Conservation (phyloP, 2,113 vertebrate genomes). For the Pluvialis apricaria region DNA sequence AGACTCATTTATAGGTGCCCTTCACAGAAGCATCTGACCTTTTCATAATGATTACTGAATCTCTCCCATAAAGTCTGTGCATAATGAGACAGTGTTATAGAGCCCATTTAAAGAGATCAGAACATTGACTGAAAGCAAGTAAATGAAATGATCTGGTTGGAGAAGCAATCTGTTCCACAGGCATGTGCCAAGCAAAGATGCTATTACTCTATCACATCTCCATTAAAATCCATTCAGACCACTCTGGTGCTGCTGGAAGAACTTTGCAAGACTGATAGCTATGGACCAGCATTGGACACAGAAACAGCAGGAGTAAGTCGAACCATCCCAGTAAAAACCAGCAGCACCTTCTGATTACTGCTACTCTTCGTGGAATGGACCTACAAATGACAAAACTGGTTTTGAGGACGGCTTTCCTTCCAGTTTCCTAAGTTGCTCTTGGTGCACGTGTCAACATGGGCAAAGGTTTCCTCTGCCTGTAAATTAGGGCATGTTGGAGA, state of each 20-base stretch:
- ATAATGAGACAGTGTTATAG: slow-evolving; percentile 48
- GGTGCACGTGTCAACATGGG: not conserved
- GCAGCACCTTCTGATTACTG: not conserved
- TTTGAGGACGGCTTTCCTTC: not conserved
- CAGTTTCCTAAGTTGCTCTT: not conserved
- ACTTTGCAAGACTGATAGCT: not conserved
- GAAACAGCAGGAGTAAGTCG: not conserved
- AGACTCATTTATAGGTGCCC: slow-evolving; percentile 54
- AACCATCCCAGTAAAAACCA: not conserved
- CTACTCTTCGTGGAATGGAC: not conserved
- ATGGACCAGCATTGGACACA: fast-evolving
- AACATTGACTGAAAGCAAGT: slow-evolving; percentile 29
- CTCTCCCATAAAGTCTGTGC: slow-evolving; percentile 40
- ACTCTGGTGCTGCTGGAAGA: not conserved
- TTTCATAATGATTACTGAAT: slow-evolving; percentile 59
- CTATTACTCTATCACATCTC: not conserved
- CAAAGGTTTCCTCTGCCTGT: not conserved
- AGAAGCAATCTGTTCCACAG: slow-evolving; percentile 26
- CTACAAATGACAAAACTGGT: not conserved
- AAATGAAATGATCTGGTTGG: not conserved
- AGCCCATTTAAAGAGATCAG: slow-evolving; percentile 35
- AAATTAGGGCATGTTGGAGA: not conserved
- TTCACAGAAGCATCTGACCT: slow-evolving; percentile 62
- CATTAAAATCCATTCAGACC: not conserved
- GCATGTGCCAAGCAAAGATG: not conserved